Base-by-base conservation (phyloP, 2,113 vertebrate genomes). In the Pygoscelis antarcticus region DNA sequence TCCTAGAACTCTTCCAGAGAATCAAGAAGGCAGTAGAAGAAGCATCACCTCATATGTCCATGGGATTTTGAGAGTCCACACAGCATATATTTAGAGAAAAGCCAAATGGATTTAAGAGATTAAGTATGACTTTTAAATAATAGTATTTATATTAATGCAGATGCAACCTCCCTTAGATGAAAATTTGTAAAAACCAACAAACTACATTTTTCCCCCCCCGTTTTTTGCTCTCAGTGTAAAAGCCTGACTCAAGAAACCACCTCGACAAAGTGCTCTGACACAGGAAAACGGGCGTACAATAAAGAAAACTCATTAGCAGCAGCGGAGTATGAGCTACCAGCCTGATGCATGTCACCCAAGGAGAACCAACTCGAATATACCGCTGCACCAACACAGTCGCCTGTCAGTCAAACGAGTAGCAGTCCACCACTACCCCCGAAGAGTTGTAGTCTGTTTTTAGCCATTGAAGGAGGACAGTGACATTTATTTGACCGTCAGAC, bases 401-500 rank as follows among this genome's bases (percentile, higher is more conserved):
- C 95, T 70, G 96, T 97, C 97, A 97, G 32, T 97, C 97, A 96
- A 66, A 32, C 7, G 6, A 42, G 7, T 7, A 40, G 62, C 89
- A 7, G 49, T 40, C 62, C 81, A 13, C 42, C 72, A 42, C 65
- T 75, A 80, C 66, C 89, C 77, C 86, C 18, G 4, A 34, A 38
- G 90, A 74, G 70, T 0, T 16, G 18, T 0, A 17, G 16, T 17
- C 95, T 95, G 97, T 97, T 98, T 98, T 97, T 97, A 97, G 96
- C 91, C 86, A 11, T 11, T 47, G 60, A 85, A 95, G 91, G 79
- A 80, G 78, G 81, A 23, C 92, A 62, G 49, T 96, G 95, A 96
- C 94, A 97, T 97, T 97, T 96, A 94, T 87, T 72, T 96, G 94
- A 96, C 92, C 90, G 87, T 68, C 84, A 92, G 81, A 16, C 64